A percentile compares a stretch with the other conserved stretches of the same genome.
phyloP scores from a whole-genome alignment of 2,113 vertebrate species.

The Brienomyrus longianalis region DNA sequence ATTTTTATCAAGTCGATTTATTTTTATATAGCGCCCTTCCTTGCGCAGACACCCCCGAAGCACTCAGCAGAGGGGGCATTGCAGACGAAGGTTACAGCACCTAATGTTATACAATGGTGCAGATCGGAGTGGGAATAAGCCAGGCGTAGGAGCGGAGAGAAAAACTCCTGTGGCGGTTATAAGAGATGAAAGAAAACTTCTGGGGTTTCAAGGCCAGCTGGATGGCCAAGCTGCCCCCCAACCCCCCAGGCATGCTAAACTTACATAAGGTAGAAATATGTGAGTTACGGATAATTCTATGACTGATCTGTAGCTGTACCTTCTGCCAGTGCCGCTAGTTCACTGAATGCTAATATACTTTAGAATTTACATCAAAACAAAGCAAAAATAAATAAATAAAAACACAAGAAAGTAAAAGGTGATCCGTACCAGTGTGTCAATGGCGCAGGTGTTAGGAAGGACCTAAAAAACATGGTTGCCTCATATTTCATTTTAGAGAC shows the following conservation, averaged over 20 bases:
- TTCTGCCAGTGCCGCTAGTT: neutral
- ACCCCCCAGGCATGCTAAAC: neutral
- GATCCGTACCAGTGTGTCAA: neutral
- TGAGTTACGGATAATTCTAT: neutral
- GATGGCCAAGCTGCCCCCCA: neutral
- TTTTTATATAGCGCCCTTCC: neutral
- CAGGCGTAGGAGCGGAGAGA: neutral
- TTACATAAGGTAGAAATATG: conserved; percentile 7
- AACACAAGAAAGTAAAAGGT: neutral
- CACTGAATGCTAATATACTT: neutral
- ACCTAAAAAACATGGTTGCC: neutral
- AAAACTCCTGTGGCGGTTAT: neutral
- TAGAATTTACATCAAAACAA: neutral
- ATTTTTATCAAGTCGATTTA: neutral
- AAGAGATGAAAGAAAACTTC: neutral
- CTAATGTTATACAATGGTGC: conserved; percentile 3
- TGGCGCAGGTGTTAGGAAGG: neutral
- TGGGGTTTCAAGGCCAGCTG: conserved; percentile 1
- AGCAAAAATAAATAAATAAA: neutral
- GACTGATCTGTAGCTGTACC: neutral
- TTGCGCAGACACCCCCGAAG: neutral
- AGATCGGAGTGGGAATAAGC: neutral
- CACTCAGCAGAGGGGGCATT: neutral
- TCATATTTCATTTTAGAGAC: neutral
- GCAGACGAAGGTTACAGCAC: neutral